Evolutionary conservation across 2,888 invertebrate genomes (phyloP), one percentile per base, ranked within the genome.

Genomic region (Monopis laevigella): DNA sequence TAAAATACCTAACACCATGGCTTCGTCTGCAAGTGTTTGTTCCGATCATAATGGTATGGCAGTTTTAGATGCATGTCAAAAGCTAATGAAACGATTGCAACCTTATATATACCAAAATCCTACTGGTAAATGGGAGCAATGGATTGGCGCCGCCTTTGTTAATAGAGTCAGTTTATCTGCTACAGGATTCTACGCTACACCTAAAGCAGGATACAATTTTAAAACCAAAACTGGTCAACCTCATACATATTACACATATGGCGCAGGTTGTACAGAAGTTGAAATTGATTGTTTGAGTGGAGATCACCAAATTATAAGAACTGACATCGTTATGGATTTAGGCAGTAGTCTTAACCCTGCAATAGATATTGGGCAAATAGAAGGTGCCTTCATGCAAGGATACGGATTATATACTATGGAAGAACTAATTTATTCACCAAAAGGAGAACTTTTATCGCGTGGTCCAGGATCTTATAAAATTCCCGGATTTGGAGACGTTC

Each of bases 271-370:
- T 50, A 85, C 88, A 1, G 88, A 89, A 56, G 92, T 93, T 5
- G 92, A 93, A 80, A 85, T 93, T 29, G 93, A 93, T 64, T 91
- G 91, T 51, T 71, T 93, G 3, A 93, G 92, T 1, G 93, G 93
- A 8, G 92, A 93, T 57, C 92, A 93, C 66, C 86, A 88, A 68
- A 87, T 93, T 2, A 60, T 91, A 12, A 80, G 87, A 49, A 89
- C 90, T 1, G 92, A 94, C 54, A 92, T 95, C 51, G 92, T 94
- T 1, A 93, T 94, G 93, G 94, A 94, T 66, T 81, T 94, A 45
- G 93, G 93, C 0, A 86, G 89, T 45, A 93, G 92, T 62, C 64
- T 94, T 21, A 95, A 94, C 70, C 94, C 94, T 2, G 93, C 93
- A 1, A 90, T 94, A 43, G 94, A 94, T 54, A 88, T 94, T 50